Base-by-base conservation (phyloP, 2,113 vertebrate species). In the Campylomormyrus numenius region DNA sequence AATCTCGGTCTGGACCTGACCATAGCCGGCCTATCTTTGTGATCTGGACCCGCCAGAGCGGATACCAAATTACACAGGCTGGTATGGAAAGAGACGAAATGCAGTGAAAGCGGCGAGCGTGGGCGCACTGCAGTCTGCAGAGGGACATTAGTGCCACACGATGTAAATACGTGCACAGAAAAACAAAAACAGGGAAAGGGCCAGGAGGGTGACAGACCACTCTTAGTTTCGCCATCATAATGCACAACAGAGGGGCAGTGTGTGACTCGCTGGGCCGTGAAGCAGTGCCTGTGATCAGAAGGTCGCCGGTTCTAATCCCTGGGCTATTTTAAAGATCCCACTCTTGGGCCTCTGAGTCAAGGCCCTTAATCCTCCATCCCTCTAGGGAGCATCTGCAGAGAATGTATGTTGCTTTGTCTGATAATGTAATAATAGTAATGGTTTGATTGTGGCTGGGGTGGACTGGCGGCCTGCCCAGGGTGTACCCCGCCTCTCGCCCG, bases 21-120 rank as follows among this genome's bases (percentile, higher is more conserved):
- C 74, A 52, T 87, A 46, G 52, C 31, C 45, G 50, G 85, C 90
- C 87, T 91, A 89, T 49, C 90, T 88, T 70, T 62, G 56, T 21
- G 53, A 52, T 53, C 24, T 62, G 50, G 77, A 27, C 89, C 35
- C 39, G 17, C 5, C 42, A 4, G 17, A 46, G 21, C 17, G 89
- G 52, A 62, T 39, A 85, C 80, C 24, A 56, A 58, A 48, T 84
- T 52, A 35, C 48, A 87, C 49, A 53, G 49, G 31, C 35, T 0
- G 53, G 56, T 4, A 24, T 3, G 4, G 17, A 62, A 45, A 66
- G 39, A n/a, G 87, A 62, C 87, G 13, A 66, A 31, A 88, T 66
- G 35, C 10, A 13, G 27, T 21, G 17, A 87, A 53, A 42, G 1
- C 2, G 50, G n/a, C n/a, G 31, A 56, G 27, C 31, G 10, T 31